Base-by-base conservation (phyloP, 2,888 invertebrate genomes). In the Sussaba pulchella region DNA sequence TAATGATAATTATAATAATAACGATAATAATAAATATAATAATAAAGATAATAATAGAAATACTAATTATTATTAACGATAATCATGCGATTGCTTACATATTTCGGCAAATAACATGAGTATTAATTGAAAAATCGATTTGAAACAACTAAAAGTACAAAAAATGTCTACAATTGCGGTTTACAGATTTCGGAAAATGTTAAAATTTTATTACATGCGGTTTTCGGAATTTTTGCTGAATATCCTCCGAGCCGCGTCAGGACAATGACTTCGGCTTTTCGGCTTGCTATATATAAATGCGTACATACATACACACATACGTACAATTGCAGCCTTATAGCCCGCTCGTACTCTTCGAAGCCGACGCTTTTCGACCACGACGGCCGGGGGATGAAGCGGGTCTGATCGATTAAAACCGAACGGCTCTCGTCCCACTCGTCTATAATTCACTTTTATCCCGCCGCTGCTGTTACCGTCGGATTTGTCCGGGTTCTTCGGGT, bases 361-460 rank as follows among this genome's bases (percentile, higher is more conserved):
- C n/a, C 21, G 21, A 8, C 8, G 61, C n/a, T 41, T 41, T n/a
- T n/a, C 24, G n/a, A 41, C 41, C 41, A 43, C 21, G 41, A 39
- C 21, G 19, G 19, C 24, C 41, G 17, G 10, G 41, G 12, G 24
- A 41, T 41, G 21, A 41, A 41, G 41, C 21, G 17, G 43, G 41
- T 63, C 43, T n/a, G 24, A 63, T 63, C 63, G 63, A 63, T 63
- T 43, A 26, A 63, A n/a, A n/a, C n/a, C 24, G 63, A 63, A 43
- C 24, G 41, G 21, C 61, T 61, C 41, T 21, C 52, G 19, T 52
- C 52, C 24, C 19, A 1, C 5, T 47, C 6, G 6, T 26, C 24
- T 26, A 14, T 26, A 63, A 63, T 24, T 63, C 10, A 24, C 43
- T 14, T 63, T 24, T 26, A 14, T 43, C 24, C 26, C n/a, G n/a